Conservation (phyloP, 2,113 vertebrate genomes). For the Ancistrus triradiatus region DNA sequence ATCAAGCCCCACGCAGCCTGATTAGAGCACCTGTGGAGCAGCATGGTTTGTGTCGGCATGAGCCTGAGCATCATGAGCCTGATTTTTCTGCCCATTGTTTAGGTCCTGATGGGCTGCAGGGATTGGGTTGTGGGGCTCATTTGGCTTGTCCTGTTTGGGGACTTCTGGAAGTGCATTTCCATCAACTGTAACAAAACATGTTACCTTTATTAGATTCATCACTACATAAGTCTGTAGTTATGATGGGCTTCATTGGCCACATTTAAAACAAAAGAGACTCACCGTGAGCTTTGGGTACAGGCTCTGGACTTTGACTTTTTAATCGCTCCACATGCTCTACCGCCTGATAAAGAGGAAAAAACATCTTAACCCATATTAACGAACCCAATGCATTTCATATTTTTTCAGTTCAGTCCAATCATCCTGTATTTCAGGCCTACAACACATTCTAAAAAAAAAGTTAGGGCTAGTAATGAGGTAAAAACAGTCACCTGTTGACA, state of each 20-base stretch:
- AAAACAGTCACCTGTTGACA: no score
- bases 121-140: constrained; percentile 42
- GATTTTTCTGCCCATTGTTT: constrained; percentile 51
- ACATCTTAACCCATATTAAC: background rate
- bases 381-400: no score
- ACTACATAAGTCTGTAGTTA: background rate
- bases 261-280: constrained; percentile 5
- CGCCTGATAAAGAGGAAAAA: constrained; percentile 63
- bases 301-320: constrained; percentile 76
- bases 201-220: background rate
- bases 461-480: no score
- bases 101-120: constrained; percentile 45
- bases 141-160: constrained; percentile 37
- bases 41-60: constrained; percentile 49
- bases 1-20: constrained; percentile 9
- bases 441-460: no score
- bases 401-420: no score
- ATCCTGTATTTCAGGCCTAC: no score
- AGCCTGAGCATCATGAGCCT: constrained; percentile 55
- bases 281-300: constrained; percentile 71
- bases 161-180: constrained; percentile 58
- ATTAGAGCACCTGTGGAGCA: constrained; percentile 12
- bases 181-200: constrained; percentile 51
- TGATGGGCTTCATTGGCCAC: background rate
- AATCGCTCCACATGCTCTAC: constrained; percentile 90